Evolutionary conservation across 2,888 invertebrate species (phyloP).

Genomic region (Metallyticus violacea): DNA sequence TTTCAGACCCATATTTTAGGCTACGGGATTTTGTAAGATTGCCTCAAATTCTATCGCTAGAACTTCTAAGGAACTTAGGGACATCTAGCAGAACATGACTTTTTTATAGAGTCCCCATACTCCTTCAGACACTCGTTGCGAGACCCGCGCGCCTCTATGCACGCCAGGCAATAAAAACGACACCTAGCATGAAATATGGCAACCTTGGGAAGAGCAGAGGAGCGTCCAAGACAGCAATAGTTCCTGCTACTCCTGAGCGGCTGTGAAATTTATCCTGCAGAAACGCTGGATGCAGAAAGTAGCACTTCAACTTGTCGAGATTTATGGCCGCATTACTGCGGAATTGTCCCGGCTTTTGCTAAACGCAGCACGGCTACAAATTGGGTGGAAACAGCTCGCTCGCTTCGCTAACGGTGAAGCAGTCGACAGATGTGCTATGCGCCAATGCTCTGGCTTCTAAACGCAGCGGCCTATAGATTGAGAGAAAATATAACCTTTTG

Average conservation of each 20-base stretch:
- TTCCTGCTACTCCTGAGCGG: not conserved
- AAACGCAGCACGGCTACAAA: not conserved
- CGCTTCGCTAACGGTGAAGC: not conserved
- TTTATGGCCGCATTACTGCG: not conserved
- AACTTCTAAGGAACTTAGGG: not conserved
- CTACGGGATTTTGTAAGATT: not conserved
- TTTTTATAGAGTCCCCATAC: not conserved
- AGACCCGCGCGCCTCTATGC: no score
- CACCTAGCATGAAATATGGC: conserved; percentile 23
- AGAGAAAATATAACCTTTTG: not conserved
- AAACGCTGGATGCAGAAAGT: not conserved
- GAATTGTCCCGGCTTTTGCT: not conserved
- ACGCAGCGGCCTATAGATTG: not conserved
- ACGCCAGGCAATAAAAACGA: conserved; percentile 22
- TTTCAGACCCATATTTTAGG: not conserved
- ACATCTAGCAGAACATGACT: not conserved
- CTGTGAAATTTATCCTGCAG: not conserved
- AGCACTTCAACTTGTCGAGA: not conserved
- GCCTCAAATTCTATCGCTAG: not conserved
- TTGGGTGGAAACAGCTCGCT: not conserved
- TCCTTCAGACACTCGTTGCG: no score
- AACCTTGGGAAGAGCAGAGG: not conserved
- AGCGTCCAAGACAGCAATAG: not conserved
- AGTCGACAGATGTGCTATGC: not conserved
- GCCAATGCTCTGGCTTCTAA: not conserved